A percentile compares a stretch with the other conserved stretches of the same genome.
Conservation (phyloP, 2,888 invertebrate species). For the Brachyptera putata region DNA sequence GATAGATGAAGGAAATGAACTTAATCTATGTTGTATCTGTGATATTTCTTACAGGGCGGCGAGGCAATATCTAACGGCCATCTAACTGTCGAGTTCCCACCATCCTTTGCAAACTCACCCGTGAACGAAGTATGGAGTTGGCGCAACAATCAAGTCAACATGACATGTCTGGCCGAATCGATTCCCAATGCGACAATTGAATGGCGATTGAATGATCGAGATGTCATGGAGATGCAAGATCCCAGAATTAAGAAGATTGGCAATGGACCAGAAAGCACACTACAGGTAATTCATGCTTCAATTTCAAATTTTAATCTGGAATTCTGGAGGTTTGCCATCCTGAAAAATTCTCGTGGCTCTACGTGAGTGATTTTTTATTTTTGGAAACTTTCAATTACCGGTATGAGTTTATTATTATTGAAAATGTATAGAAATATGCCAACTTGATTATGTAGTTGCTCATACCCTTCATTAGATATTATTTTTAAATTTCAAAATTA, state of each 20-base stretch:
- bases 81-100: conserved; percentile 75
- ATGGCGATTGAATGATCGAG: conserved; percentile 60
- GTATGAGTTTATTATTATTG: no score
- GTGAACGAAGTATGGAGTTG: conserved; percentile 71
- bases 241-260: conserved; percentile 58
- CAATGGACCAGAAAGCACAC: conserved; percentile 65
- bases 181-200: conserved; percentile 89
- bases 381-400: no score
- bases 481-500: no score
- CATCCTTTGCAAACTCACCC: conserved; percentile 69
- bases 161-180: conserved; percentile 80
- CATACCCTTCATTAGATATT: no score
- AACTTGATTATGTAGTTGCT: no score
- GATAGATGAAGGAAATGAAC: neutral
- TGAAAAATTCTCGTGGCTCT: no score
- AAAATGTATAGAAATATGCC: no score
- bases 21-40: neutral
- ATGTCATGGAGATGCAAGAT: conserved; percentile 42
- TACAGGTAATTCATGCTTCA: conserved; percentile 42
- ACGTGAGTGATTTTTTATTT: no score
- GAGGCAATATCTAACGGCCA: conserved; percentile 74
- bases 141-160: conserved; percentile 74
- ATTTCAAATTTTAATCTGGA: neutral
- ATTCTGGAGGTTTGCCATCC: no score
- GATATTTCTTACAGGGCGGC: conserved; percentile 52